Percentiles rank a stretch among this genome's conserved stretches.
Evolutionary conservation across 2,113 vertebrate genomes (phyloP).

Genomic region (Macroglossus sobrinus): DNA sequence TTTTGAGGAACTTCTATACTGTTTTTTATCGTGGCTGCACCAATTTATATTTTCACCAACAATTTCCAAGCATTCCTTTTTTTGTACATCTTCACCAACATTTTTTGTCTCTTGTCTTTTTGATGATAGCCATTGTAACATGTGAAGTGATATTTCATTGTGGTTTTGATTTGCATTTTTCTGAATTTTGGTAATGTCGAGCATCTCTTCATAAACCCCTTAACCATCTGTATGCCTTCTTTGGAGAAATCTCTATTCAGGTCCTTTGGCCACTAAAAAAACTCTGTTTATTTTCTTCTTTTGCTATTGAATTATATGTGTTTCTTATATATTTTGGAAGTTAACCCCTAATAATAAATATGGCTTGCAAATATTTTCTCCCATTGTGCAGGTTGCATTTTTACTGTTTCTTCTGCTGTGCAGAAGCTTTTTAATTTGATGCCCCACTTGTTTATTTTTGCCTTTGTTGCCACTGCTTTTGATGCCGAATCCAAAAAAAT

Average conservation of each 20-base stretch:
- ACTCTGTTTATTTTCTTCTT: not conserved
- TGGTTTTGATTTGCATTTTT: not conserved
- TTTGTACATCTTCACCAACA: not conserved
- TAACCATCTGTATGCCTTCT: not conserved
- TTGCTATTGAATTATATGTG: not conserved
- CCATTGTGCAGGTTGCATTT: not conserved
- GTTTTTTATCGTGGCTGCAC: not conserved
- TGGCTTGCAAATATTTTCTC: not conserved
- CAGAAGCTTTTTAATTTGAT: not conserved
- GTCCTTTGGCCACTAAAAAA: not conserved
- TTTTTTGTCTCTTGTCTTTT: not conserved
- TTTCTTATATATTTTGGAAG: not conserved
- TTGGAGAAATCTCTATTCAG: not conserved
- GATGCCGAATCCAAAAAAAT: not conserved
- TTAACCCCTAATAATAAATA: not conserved
- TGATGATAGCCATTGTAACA: not conserved
- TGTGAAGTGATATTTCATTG: not conserved
- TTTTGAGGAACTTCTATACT: not conserved
- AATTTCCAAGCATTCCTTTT: not conserved
- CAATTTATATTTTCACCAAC: not conserved
- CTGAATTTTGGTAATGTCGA: not conserved
- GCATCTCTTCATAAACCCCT: not conserved
- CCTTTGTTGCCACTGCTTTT: not conserved
- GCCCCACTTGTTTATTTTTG: not conserved
- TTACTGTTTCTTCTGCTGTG: not conserved